Evolutionary conservation across 2,797 vertebrate genomes (phyloP).

Genomic region (Poecilia wingei): DNA sequence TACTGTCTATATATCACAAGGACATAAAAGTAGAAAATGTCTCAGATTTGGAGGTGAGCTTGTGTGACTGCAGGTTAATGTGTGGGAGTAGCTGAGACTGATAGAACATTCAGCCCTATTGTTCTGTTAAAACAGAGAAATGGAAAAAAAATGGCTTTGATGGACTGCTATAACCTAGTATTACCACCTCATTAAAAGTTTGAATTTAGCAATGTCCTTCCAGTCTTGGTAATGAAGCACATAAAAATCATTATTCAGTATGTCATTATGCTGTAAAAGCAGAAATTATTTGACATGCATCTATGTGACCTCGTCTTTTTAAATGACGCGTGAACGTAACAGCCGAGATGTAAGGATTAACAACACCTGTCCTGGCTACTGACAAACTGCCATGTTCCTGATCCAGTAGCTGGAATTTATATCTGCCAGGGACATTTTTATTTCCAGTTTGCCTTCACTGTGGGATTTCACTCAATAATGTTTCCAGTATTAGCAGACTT

Average conservation of each 20-base stretch:
- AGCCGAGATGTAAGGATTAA: conserved; percentile 24
- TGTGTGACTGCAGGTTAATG: not conserved
- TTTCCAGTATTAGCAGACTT: not conserved
- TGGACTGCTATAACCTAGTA: not conserved
- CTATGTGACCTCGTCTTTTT: conserved; percentile 9
- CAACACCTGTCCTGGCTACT: conserved; percentile 22
- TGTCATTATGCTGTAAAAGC: conserved; percentile 12
- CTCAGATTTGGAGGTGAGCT: not conserved
- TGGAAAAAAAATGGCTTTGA: not conserved
- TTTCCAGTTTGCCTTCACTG: not conserved
- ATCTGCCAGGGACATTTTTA: conserved; percentile 13
- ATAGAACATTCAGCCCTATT: not conserved
- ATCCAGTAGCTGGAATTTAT: conserved; percentile 4
- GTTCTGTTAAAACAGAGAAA: not conserved
- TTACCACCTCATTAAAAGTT: conserved; percentile 5
- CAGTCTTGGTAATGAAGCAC: conserved; percentile 17
- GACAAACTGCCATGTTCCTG: conserved; percentile 14
- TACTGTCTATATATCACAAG: not conserved
- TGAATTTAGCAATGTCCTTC: not conserved
- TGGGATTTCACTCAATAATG: not conserved
- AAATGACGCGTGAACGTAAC: conserved; percentile 11
- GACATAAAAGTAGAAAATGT: not conserved
- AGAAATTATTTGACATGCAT: conserved; percentile 5
- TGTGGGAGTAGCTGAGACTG: conserved; percentile 1
- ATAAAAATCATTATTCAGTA: conserved; percentile 18